phyloP scores from a whole-genome alignment of 2,113 vertebrate species.

The Ctenomys sociabilis region DNA sequence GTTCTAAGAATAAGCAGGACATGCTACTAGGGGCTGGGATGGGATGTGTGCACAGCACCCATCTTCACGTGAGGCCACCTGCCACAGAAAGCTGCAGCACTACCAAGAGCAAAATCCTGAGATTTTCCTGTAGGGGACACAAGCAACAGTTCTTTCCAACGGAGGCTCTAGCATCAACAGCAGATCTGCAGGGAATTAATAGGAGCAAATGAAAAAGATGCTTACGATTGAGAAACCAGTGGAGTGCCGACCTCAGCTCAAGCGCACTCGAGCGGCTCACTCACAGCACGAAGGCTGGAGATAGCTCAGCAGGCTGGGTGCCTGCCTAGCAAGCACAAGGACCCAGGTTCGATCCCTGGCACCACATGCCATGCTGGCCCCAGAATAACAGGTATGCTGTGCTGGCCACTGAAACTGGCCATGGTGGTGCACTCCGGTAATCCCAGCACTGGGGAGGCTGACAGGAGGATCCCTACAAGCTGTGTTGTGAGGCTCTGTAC shows the following conservation, averaged over 20 bases:
- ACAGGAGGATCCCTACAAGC: too few relatives aligned
- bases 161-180: not conserved
- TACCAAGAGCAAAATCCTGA: not conserved
- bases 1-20: accelerated
- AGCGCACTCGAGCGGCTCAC: not conserved
- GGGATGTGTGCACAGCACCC: accelerated
- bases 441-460: too few relatives aligned
- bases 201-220: not conserved
- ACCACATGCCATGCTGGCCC: too few relatives aligned
- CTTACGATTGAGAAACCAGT: not conserved
- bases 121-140: accelerated
- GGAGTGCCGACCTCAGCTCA: not conserved
- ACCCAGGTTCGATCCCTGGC: too few relatives aligned
- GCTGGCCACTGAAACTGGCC: too few relatives aligned
- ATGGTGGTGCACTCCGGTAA: too few relatives aligned
- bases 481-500: too few relatives aligned
- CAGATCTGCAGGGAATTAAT: too few relatives aligned
- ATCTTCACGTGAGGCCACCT: not conserved
- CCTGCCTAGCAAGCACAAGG: too few relatives aligned
- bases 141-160: not conserved
- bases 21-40: accelerated
- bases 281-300: not conserved
- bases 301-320: too few relatives aligned
- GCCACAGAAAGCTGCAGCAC: not conserved
- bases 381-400: too few relatives aligned